These are phyloP conservation scores for Rhagonycha fulva DNA, from an alignment of 2,888 invertebrate genomes.

Conservation along the genomic window DNA sequence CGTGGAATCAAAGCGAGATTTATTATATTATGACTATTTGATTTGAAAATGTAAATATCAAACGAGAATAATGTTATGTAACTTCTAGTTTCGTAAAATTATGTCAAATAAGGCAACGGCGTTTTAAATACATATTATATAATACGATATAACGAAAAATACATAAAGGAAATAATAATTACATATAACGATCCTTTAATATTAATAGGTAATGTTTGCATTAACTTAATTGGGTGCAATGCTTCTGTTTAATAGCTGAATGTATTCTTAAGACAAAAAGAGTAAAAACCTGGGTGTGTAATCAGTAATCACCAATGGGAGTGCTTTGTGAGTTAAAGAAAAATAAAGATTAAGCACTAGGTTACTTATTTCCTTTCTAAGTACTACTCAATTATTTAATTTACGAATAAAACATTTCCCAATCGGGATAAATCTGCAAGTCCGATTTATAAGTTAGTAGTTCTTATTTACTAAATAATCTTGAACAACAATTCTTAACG, in stretches of 20 bases:
- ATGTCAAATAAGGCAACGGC: neutral
- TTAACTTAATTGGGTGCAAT: neutral
- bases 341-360: neutral
- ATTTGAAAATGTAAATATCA: neutral
- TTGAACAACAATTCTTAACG: no score
- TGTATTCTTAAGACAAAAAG: neutral
- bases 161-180: neutral
- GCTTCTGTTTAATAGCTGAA: neutral
- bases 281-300: neutral
- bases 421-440: no score
- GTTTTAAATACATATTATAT: neutral
- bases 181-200: neutral
- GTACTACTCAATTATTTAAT: no score
- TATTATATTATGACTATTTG: neutral
- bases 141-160: neutral
- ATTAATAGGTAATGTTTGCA: neutral
- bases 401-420: no score
- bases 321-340: neutral
- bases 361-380: neutral
- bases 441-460: no score
- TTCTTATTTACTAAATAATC: no score
- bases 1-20: neutral
- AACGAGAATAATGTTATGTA: neutral
- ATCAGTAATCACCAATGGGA: neutral
- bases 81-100: neutral